Evolutionary conservation across 2,797 vertebrate species (phyloP).

Genomic region (Huso huso): DNA sequence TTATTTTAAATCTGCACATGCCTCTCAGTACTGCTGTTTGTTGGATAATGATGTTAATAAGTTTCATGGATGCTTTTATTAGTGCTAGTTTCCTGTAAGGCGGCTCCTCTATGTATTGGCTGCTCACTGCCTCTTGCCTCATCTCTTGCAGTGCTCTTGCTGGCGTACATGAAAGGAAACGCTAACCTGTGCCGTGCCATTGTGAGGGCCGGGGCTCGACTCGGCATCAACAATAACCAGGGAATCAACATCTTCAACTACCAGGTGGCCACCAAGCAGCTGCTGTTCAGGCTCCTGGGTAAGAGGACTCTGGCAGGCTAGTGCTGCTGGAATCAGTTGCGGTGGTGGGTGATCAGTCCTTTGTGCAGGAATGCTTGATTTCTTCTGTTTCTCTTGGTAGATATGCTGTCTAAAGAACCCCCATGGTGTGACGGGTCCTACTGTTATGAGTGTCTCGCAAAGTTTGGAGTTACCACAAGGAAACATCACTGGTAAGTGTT

Average conservation of each 20-base stretch:
- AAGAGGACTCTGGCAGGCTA: conserved; percentile 14
- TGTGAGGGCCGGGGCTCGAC: conserved; percentile 86
- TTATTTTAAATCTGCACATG: neutral
- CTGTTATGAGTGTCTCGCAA: conserved; percentile 91
- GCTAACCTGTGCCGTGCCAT: conserved; percentile 93
- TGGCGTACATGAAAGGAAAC: conserved; percentile 97
- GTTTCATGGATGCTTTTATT: neutral
- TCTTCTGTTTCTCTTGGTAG: conserved; percentile 44
- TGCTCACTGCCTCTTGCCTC: neutral
- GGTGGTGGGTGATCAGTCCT: neutral
- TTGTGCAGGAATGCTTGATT: neutral
- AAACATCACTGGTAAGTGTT: conserved; percentile 91
- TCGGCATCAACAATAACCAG: conserved; percentile 92
- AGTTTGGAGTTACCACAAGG: conserved; percentile 94
- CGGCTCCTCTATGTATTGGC: neutral
- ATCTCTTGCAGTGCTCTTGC: conserved; percentile 70
- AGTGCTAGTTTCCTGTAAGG: neutral
- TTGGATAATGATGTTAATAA: neutral
- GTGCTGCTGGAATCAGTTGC: neutral
- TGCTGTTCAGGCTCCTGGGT: conserved; percentile 93
- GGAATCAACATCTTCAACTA: conserved; percentile 97
- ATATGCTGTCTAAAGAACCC: conserved; percentile 97
- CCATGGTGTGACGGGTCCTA: conserved; percentile 98
- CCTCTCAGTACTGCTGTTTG: neutral
- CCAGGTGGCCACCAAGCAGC: conserved; percentile 96